Conservation (phyloP, 2,797 vertebrate genomes). For the Pipistrellus kuhlii region DNA sequence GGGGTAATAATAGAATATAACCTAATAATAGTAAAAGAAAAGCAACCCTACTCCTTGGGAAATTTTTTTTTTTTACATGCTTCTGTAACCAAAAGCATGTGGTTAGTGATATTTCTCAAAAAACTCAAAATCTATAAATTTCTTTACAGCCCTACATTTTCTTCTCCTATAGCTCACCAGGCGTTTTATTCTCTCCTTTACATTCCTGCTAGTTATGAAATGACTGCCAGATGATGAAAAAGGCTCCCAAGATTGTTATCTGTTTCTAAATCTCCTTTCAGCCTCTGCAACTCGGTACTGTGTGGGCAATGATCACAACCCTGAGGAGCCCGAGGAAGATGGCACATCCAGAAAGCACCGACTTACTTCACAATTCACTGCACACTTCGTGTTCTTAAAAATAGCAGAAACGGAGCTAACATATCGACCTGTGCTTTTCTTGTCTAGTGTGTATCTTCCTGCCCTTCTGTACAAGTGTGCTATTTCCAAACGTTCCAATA, state of each 20-base stretch:
- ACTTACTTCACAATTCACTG: background rate
- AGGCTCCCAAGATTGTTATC: background rate
- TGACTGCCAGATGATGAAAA: background rate
- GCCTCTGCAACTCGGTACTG: background rate
- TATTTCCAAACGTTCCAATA: background rate
- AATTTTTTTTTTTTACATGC: constrained; percentile 43
- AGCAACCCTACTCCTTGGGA: constrained; percentile 13
- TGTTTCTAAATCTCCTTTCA: constrained; percentile 35
- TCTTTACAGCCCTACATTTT: background rate
- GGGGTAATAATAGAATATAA: background rate
- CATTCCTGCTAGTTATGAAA: background rate
- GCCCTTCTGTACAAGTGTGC: background rate
- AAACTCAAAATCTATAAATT: constrained; percentile 33
- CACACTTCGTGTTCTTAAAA: background rate
- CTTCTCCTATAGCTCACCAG: background rate
- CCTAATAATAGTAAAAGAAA: background rate
- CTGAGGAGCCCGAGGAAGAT: background rate
- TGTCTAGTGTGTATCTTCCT: background rate
- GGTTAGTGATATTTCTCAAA: constrained; percentile 29
- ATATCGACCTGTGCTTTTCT: background rate
- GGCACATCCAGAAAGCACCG: background rate
- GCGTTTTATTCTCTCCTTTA: background rate
- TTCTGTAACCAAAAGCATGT: constrained; percentile 4
- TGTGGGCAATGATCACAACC: background rate
- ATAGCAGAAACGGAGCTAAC: background rate